Conservation (phyloP, 2,113 vertebrate species). For the Barnardius zonarius region DNA sequence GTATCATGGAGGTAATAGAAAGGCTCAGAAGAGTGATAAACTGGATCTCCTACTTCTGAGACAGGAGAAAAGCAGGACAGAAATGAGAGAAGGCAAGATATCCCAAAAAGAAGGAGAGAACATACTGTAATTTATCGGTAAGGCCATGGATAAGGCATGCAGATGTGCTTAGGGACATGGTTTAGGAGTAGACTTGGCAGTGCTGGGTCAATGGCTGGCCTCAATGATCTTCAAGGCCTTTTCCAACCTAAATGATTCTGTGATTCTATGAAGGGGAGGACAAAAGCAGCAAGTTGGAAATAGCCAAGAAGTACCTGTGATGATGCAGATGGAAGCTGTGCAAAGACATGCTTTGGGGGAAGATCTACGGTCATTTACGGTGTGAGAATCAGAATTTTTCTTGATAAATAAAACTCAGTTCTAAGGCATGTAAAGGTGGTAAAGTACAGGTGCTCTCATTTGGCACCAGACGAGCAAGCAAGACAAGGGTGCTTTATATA, state of each 20-base stretch:
- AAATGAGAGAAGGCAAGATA: not conserved
- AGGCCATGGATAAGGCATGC: not conserved
- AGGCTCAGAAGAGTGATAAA: not conserved
- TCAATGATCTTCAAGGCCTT: not conserved
- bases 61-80: not conserved
- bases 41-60: not conserved
- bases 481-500: accelerated
- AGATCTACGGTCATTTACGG: not conserved
- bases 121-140: not conserved
- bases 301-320: not conserved
- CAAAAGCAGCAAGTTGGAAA: not conserved
- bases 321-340: not conserved
- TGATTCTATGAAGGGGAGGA: not conserved
- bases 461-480: not conserved
- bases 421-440: not conserved
- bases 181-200: not conserved
- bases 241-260: not conserved
- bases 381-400: not conserved
- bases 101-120: not conserved
- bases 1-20: not conserved
- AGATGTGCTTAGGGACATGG: not conserved
- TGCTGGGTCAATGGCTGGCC: not conserved
- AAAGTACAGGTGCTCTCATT: not conserved
- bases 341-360: not conserved
- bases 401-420: not conserved